Base-by-base conservation (phyloP, 92 coral and sea anemone species). In the Bergia puertoricense region DNA sequence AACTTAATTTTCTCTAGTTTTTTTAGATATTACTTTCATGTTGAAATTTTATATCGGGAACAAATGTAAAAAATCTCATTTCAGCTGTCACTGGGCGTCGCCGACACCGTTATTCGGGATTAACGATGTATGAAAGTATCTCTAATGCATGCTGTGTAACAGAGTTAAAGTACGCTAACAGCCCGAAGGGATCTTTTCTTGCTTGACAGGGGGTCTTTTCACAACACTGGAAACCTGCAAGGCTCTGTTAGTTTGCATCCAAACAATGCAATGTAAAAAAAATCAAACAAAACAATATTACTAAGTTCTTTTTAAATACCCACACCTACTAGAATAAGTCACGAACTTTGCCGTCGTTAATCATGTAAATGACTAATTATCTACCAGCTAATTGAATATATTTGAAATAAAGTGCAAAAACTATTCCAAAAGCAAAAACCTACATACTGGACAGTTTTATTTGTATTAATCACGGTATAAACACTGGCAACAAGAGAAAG, bases 161-260 rank as follows among this genome's bases (percentile, higher is more conserved):
- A 84, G 87, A 69, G 62, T 37, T 22, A 84, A 50, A 84, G 78
- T 84, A 84, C 79, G 66, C 87, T 1, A 15, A 71, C 20, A n/a
- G 87, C 87, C 87, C 54, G 30, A 36, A 71, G 87, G 87, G 20
- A 48, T 46, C 41, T 42, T 84, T 16, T 71, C 40, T 30, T 43
- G 9, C 86, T 50, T 74, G 59, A 48, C 65, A 37, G 87, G 87
- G 66, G 87, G 87, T 84, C 87, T 30, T 46, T 48, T 54, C 43
- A 44, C 86, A 69, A 84, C 87, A 84, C 57, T 46, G 66, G 38
- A 69, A 72, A 69, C 87, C 77, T 84, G 87, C 87, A 71, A 69
- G n/a, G 77, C 45, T 71, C 65, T 46, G 66, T 84, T 45, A 84
- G 79, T 38, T 82, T 15, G 66, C 18, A 13, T 23, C 45, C 78